A percentile compares a stretch with the other conserved stretches of the same genome.
These are phyloP conservation scores for Nebria salina DNA, from an alignment of 2,888 invertebrate species.

Conservation along the genomic window DNA sequence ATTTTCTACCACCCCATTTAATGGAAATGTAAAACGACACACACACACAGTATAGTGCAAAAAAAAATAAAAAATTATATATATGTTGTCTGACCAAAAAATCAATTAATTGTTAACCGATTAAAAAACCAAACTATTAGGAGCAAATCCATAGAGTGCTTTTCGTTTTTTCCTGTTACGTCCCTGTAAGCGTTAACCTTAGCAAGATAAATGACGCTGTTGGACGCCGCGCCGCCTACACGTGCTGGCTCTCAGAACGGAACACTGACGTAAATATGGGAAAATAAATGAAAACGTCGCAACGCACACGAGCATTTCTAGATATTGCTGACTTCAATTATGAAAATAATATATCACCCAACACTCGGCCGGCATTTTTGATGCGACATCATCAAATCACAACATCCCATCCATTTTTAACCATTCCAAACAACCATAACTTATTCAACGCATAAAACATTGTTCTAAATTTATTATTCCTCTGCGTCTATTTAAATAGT, in stretches of 20 bases:
- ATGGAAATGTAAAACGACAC: too few species aligned
- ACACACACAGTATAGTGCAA: too few species aligned
- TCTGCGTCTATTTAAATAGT: background rate
- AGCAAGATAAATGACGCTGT: slow-evolving; percentile 17
- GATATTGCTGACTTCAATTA: slow-evolving; percentile 12
- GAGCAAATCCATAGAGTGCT: background rate
- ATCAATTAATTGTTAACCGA: too few species aligned
- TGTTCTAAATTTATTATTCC: background rate
- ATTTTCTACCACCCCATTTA: too few species aligned
- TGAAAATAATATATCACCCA: slow-evolving; percentile 11
- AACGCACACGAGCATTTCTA: slow-evolving; percentile 6
- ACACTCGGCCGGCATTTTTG: background rate
- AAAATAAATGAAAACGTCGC: slow-evolving; percentile 11
- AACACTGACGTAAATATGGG: slow-evolving; percentile 4
- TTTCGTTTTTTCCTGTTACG: background rate
- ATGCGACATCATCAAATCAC: background rate
- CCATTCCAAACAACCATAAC: background rate
- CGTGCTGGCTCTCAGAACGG: background rate
- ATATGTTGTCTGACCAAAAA: too few species aligned
- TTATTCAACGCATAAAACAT: background rate
- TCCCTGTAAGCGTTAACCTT: background rate
- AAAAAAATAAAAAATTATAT: too few species aligned
- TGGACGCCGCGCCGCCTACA: background rate
- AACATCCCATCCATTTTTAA: background rate
- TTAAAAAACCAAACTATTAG: too few species aligned